Evolutionary conservation across 35 echinoderm and acorn worm genomes (phyloP).

Genomic region (Nesometra sesokonis): DNA sequence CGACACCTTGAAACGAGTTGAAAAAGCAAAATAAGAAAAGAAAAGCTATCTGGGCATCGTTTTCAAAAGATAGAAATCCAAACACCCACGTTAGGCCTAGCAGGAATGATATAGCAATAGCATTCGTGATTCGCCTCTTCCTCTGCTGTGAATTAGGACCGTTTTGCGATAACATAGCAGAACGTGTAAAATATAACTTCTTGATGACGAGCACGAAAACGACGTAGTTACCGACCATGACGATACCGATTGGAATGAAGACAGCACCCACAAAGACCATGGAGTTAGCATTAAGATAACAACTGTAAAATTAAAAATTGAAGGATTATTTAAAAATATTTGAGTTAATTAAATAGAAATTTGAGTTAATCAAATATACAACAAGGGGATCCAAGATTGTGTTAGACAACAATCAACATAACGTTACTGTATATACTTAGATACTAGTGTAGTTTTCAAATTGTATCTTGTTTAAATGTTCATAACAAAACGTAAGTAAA

Average conservation of each 20-base stretch:
- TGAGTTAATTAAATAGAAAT: no score
- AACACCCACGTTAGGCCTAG: background rate
- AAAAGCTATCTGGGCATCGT: background rate
- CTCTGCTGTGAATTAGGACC: background rate
- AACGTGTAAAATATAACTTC: background rate
- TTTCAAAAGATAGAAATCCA: background rate
- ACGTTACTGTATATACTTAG: no score
- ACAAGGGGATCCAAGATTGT: no score
- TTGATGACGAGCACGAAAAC: background rate
- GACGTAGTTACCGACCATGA: background rate
- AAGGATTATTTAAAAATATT: no score
- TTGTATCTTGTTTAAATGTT: no score
- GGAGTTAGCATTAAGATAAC: background rate
- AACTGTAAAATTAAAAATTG: no score
- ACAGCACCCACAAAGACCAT: background rate
- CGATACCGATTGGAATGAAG: background rate
- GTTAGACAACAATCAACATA: no score
- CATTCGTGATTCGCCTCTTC: background rate
- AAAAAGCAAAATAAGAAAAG: background rate
- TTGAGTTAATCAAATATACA: no score
- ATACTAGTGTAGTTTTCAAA: no score
- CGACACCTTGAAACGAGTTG: background rate
- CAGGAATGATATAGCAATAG: background rate
- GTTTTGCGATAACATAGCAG: background rate
- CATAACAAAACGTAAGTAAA: no score